Base-by-base conservation (phyloP, 2,113 vertebrate genomes). In the Amphilophus citrinellus region DNA sequence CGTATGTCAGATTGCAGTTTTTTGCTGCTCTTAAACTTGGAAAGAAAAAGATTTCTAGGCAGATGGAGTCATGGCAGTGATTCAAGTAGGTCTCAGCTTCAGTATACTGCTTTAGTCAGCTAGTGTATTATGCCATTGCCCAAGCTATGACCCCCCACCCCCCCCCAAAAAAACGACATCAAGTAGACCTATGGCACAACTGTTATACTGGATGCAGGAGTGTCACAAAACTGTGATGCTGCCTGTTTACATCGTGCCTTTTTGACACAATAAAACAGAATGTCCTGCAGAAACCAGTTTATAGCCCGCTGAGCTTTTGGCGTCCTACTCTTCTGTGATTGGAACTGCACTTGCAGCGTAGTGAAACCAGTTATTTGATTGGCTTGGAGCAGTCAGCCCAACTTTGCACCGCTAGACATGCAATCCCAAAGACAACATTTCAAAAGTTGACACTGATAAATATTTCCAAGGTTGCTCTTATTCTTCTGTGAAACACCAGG, bases 41-140 rank as follows among this genome's bases (percentile, higher is more conserved):
- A 42, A 75, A 14, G 50, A 68, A 58, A 66, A 71, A 77, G 27
- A 58, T 1, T 39, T 86, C 30, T 65, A 62, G 32, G 58, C 53
- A 44, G 44, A 76, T 15, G 3, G 50, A 53, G 42, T 78, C 30
- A 61, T 79, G 58, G 61, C 66, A 71, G 39, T 56, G 42, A 58
- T 80, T 85, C 75, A 84, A 78, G 59, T 60, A 20, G 61, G 35
- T 78, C 24, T 84, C 50, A 37, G 22, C 62, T 44, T 86, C 10
- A 58, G 27, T 84, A 47, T 58, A 1, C 13, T 57, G 7, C 35
- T 84, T 82, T 42, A 56, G 58, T 42, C 47, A 73, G 60, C 20
- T 24, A 58, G 30, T 63, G 7, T 61, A 35, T 77, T 1, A 10
- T 20, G 81, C 20, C 20, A 9, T 24, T 59, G 14, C n/a, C 44